These are phyloP conservation scores for Rhinoderma darwinii DNA, from an alignment of 2,113 vertebrate genomes.

Conservation along the genomic window DNA sequence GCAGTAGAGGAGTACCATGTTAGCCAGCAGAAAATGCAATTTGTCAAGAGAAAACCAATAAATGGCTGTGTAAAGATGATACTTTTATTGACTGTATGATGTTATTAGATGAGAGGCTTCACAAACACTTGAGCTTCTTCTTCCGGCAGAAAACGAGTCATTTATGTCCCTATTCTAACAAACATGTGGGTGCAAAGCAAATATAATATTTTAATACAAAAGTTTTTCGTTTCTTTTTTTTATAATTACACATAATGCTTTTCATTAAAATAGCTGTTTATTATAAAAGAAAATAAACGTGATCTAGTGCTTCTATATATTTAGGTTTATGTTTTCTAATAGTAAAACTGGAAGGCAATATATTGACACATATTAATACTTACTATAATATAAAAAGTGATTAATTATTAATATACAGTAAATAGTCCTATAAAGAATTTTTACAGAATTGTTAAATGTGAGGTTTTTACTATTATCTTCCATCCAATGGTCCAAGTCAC, in stretches of 20 bases:
- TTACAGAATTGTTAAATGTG: neutral
- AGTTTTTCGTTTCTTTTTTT: no score
- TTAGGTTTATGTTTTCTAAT: no score
- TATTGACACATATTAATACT: no score
- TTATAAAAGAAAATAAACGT: neutral
- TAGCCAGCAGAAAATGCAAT: constrained; percentile 58
- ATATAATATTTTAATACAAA: neutral
- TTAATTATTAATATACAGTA: no score
- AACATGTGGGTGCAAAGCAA: neutral
- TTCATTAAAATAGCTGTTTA: no score
- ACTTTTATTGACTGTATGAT: constrained; percentile 61
- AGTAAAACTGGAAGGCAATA: no score
- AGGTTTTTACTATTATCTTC: neutral
- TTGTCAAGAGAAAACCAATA: constrained; percentile 61
- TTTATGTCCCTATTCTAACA: neutral
- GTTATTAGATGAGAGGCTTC: constrained; percentile 59
- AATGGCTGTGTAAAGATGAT: constrained; percentile 59
- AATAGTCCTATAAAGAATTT: neutral
- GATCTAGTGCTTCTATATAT: neutral
- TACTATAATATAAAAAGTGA: no score
- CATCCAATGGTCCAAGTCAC: neutral
- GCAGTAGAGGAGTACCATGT: constrained; percentile 59
- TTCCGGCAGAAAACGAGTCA: constrained; percentile 37
- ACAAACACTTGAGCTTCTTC: constrained; percentile 51
- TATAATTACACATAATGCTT: no score